Base-by-base conservation (phyloP, 1,140 invertebrate species). In the Plutomurus gul region DNA sequence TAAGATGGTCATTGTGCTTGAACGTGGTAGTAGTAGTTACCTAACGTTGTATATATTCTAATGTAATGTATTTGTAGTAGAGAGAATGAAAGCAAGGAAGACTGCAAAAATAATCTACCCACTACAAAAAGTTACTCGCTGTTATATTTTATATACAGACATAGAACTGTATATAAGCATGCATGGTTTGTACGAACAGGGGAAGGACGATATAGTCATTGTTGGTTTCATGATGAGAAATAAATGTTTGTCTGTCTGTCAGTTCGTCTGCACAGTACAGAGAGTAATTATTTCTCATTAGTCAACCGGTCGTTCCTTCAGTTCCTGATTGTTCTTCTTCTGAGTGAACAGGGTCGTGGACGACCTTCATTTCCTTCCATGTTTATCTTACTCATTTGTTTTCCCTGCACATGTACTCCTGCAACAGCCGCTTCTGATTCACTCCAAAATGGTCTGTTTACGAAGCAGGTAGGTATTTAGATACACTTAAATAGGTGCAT, bases 201-300 rank as follows among this genome's bases (percentile, higher is more conserved):
- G n/a, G 22, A 56, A 56, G 51, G 13, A 43, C 30, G 56, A 65
- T 65, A 7, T 43, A 65, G 56, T 65, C 56, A 65, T 65, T 33
- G 56, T 65, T 36, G 56, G 56, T 33, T 65, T 30, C 56, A 33
- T 33, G 56, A 56, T 60, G 40, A 16, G 37, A 72, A 60, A 77
- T 74, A 78, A 78, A 74, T 74, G 49, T 46, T 56, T 18, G 46
- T 39, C 39, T 60, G 75, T 76, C 70, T 56, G 76, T 74, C 43
- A 37, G 49, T 65, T 75, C 72, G 77, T 82, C 80, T 82, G 80
- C 37, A 51, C 5, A 18, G 39, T 78, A 82, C 80, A 79, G 30
- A 82, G 80, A 82, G 73, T 82, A 79, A 82, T 82, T 79, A 79
- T 77, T 79, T 65, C 77, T 76, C 80, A 82, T 82, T 79, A 82